Percentiles rank a stretch among this genome's conserved stretches.
Evolutionary conservation across 2,113 vertebrate genomes (phyloP).

Genomic region (Tylochromis polylepis): DNA sequence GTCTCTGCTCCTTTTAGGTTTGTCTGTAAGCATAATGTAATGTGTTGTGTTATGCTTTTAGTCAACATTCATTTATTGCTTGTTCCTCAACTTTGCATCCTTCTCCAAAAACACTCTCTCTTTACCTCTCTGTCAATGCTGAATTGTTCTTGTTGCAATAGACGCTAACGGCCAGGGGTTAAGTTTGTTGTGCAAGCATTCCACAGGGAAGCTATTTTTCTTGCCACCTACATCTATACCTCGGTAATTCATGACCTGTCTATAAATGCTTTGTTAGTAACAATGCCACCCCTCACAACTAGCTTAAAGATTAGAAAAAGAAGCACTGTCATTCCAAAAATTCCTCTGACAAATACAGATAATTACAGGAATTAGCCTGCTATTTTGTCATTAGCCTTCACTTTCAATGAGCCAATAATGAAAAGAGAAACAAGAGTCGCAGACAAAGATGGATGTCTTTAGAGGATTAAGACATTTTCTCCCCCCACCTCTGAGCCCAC

Average conservation of each 20-base stretch:
- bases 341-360: slow-evolving; percentile 69
- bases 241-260: slow-evolving; percentile 59
- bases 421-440: slow-evolving; percentile 67
- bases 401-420: slow-evolving; percentile 70
- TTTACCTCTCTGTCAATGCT: not conserved
- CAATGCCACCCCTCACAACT: slow-evolving; percentile 54
- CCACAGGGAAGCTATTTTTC: slow-evolving; percentile 23
- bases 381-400: slow-evolving; percentile 76
- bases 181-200: slow-evolving; percentile 57
- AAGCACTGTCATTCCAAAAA: slow-evolving; percentile 63
- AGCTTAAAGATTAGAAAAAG: slow-evolving; percentile 54
- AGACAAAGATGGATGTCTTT: slow-evolving; percentile 71
- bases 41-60: not conserved
- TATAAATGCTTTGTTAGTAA: slow-evolving; percentile 37
- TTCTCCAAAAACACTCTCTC: not conserved
- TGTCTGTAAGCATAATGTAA: not conserved
- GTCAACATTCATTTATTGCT: not conserved
- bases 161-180: slow-evolving; percentile 14
- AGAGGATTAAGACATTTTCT: slow-evolving; percentile 59
- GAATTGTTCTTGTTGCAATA: not conserved
- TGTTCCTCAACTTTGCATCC: not conserved
- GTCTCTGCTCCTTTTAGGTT: not conserved
- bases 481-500: slow-evolving; percentile 52
- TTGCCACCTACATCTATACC: slow-evolving; percentile 40
- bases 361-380: slow-evolving; percentile 77